phyloP scores from a whole-genome alignment of 1,140 invertebrate species.

The Musca domestica region DNA sequence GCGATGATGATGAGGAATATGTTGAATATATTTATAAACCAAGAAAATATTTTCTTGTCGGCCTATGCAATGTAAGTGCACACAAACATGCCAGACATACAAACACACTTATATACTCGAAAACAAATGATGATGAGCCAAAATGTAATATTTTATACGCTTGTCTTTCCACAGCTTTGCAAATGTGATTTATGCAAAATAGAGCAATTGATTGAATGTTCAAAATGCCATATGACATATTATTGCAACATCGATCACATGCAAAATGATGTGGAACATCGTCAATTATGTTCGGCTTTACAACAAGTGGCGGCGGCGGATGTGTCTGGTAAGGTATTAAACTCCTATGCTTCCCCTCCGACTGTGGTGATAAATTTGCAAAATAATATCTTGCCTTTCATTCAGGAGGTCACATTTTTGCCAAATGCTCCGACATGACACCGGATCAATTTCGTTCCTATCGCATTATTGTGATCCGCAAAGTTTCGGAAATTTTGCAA shows the following conservation, averaged over 20 bases:
- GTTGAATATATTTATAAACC: slow-evolving; percentile 51
- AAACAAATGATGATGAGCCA: no score
- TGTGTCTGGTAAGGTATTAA: slow-evolving; percentile 39
- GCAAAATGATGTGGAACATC: slow-evolving; percentile 54
- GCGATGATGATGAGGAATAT: slow-evolving; percentile 43
- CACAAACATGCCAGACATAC: no score
- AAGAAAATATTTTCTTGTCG: slow-evolving; percentile 44
- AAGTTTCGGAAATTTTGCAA: slow-evolving; percentile 60
- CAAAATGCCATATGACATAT: slow-evolving; percentile 57
- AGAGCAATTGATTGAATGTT: slow-evolving; percentile 41
- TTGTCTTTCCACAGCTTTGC: slow-evolving; percentile 41
- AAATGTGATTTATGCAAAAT: slow-evolving; percentile 38
- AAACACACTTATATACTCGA: no score
- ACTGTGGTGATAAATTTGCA: no score
- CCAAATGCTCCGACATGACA: slow-evolving; percentile 56
- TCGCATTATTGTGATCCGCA: slow-evolving; percentile 61
- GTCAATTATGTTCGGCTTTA: slow-evolving; percentile 54
- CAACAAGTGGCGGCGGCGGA: slow-evolving; percentile 41
- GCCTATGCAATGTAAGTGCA: slow-evolving; percentile 47
- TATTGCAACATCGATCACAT: slow-evolving; percentile 59
- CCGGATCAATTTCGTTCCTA: slow-evolving; percentile 62
- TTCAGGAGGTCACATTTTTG: slow-evolving; percentile 55
- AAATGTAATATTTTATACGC: no score
- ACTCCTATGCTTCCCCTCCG: no score
- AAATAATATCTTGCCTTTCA: no score